Evolutionary conservation across 2,113 vertebrate species (phyloP), one percentile per base, ranked within the genome.

Genomic region (Thinocorus orbignyianus): DNA sequence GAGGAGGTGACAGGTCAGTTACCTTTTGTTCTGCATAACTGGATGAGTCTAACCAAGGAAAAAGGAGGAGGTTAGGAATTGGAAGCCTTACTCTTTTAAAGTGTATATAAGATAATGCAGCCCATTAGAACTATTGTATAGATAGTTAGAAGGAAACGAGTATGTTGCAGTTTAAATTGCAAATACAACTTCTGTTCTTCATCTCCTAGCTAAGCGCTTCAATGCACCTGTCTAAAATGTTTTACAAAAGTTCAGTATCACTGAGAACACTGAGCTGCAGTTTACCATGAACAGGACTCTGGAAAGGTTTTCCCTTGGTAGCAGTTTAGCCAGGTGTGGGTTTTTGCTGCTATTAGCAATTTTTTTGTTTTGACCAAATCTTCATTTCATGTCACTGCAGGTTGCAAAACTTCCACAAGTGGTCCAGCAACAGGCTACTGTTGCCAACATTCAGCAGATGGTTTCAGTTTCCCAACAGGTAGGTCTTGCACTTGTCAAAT

Each of bases 391-490:
- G 8, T 86, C 80, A 12, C 37, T 87, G 5, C 85, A 99, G 99
- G 98, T 99, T 94, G 95, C 98, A 95, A 99, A 99, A 95, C 96
- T 99, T 69, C 98, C 98, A 10, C 98, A 99, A 91, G 98, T 99
- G 88, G 98, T 99, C 84, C 98, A 98, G 84, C 98, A 98, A 49
- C 98, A 99, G 90, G 72, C 98, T 35, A 68, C 98, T 13, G 98
- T 99, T 96, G 98, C 98, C 93, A 98, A 97, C 95, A 98, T 99
- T 92, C 99, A 98, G 55, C 99, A 99, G 92, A 99, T 99, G 82
- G 98, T 99, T 85, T 98, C 99, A 11, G 98, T 99, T 94, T 97
- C 99, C 46, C 99, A 99, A 91, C 99, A 99, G 98, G 99, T 99
- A 97, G 90, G 92, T 94, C 72, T 62, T 74, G 9, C 5, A 9